Conservation (phyloP, 2,797 vertebrate species). For the Geotrypetes seraphini region DNA sequence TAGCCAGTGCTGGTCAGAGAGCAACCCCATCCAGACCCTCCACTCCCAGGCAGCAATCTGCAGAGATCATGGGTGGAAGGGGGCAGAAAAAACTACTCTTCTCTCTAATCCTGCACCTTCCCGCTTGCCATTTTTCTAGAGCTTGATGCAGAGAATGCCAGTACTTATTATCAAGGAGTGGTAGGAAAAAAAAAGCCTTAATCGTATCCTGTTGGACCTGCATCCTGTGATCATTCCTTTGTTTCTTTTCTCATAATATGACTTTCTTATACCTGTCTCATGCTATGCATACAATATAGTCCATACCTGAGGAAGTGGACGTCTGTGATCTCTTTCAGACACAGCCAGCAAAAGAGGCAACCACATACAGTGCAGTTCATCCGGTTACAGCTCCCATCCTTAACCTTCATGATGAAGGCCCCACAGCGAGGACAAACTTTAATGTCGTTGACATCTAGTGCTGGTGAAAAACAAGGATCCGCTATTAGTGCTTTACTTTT, state of each 20-base stretch:
- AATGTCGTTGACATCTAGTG: constrained; percentile 24
- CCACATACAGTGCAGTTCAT: constrained; percentile 82
- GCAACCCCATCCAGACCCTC: too few relatives aligned
- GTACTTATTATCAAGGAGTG: too few relatives aligned
- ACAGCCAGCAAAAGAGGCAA: constrained; percentile 87
- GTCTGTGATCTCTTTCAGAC: constrained; percentile 80
- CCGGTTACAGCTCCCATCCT: constrained; percentile 80
- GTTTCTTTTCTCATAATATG: not conserved
- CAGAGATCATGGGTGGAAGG: too few relatives aligned
- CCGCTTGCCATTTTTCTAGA: too few relatives aligned
- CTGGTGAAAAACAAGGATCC: not conserved
- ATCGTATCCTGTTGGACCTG: too few relatives aligned
- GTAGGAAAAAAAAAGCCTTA: too few relatives aligned
- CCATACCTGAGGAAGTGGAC: constrained; percentile 81
- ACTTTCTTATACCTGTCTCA: not conserved
- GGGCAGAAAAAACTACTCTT: too few relatives aligned
- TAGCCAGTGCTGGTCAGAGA: too few relatives aligned
- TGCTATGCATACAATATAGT: not conserved
- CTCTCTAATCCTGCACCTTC: too few relatives aligned
- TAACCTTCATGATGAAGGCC: constrained; percentile 82
- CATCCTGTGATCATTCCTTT: too few relatives aligned
- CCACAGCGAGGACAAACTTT: constrained; percentile 79
- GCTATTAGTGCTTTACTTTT: not conserved
- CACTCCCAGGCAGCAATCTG: too few relatives aligned
- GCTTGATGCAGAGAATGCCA: too few relatives aligned